Conservation (phyloP, 2,888 invertebrate species). For the Atherix ibis region DNA sequence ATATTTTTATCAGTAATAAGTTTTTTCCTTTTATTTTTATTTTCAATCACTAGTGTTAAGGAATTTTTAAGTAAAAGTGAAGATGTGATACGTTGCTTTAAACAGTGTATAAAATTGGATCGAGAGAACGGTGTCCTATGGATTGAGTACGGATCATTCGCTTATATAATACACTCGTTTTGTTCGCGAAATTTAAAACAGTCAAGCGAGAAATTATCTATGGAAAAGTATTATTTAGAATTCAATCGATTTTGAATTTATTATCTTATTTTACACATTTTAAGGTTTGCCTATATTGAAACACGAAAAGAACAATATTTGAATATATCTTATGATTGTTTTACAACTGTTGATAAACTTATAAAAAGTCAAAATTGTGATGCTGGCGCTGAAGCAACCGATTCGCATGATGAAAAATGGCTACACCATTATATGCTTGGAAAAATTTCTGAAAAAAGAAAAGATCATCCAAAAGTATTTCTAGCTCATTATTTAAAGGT, state of each 20-base stretch:
- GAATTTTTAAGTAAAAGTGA: constrained; percentile 54
- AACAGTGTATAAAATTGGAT: constrained; percentile 59
- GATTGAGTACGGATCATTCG: constrained; percentile 84
- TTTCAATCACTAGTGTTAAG: constrained; percentile 31
- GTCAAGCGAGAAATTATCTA: constrained; percentile 56
- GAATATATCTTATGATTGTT: constrained; percentile 62
- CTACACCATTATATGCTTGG: constrained; percentile 90
- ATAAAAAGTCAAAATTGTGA: constrained; percentile 31
- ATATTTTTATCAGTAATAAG: background rate
- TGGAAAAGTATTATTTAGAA: constrained; percentile 39
- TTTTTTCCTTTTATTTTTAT: background rate
- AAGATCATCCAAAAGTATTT: constrained; percentile 54
- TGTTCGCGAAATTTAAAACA: constrained; percentile 74
- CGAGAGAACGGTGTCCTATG: constrained; percentile 59
- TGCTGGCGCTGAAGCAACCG: constrained; percentile 16
- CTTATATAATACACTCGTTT: constrained; percentile 79
- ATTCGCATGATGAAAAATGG: constrained; percentile 71
- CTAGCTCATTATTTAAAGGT: constrained; percentile 64
- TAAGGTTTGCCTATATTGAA: constrained; percentile 52
- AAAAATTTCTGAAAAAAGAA: constrained; percentile 80
- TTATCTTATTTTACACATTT: background rate
- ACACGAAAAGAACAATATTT: constrained; percentile 66
- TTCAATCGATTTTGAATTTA: background rate
- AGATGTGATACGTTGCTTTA: constrained; percentile 64
- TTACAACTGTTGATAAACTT: constrained; percentile 49